Evolutionary conservation across 92 coral and sea anemone species (phyloP).

Genomic region (Pocillopora meandrina): DNA sequence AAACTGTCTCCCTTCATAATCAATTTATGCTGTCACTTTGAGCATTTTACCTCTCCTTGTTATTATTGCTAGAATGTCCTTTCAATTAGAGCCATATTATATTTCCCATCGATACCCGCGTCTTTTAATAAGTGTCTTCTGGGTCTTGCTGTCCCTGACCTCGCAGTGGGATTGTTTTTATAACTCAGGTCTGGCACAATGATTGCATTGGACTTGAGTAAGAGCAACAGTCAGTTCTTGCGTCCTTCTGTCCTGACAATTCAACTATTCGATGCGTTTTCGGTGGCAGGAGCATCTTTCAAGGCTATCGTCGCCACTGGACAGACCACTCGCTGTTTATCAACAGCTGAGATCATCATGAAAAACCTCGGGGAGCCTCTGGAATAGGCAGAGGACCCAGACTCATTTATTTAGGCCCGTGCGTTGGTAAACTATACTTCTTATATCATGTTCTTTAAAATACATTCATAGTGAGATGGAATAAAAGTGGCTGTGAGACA

Average conservation of each 20-base stretch:
- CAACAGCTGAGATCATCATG: slow-evolving; percentile 36
- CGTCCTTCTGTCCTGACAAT: not conserved
- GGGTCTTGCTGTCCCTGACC: slow-evolving; percentile 42
- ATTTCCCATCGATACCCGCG: slow-evolving; percentile 25
- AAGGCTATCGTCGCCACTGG: slow-evolving; percentile 26
- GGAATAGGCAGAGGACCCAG: too few relatives aligned
- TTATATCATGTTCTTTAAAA: too few relatives aligned
- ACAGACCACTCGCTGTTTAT: slow-evolving; percentile 34
- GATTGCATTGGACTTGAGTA: not conserved
- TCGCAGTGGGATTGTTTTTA: slow-evolving; percentile 11
- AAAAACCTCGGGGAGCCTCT: too few relatives aligned
- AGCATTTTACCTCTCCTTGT: slow-evolving; percentile 3
- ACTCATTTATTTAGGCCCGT: too few relatives aligned
- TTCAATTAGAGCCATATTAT: slow-evolving; percentile 11
- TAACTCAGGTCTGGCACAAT: slow-evolving; percentile 4
- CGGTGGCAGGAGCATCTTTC: slow-evolving; percentile 10
- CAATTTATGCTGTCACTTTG: not conserved
- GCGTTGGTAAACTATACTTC: too few relatives aligned
- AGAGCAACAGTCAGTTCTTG: not conserved
- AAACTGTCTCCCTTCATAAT: not conserved
- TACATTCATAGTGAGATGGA: too few relatives aligned
- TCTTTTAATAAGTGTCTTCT: slow-evolving; percentile 26
- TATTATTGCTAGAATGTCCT: not conserved
- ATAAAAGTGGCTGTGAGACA: too few relatives aligned
- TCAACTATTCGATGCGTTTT: not conserved